phyloP scores from a whole-genome alignment of 2,888 invertebrate genomes.

The Drosophila formosana region DNA sequence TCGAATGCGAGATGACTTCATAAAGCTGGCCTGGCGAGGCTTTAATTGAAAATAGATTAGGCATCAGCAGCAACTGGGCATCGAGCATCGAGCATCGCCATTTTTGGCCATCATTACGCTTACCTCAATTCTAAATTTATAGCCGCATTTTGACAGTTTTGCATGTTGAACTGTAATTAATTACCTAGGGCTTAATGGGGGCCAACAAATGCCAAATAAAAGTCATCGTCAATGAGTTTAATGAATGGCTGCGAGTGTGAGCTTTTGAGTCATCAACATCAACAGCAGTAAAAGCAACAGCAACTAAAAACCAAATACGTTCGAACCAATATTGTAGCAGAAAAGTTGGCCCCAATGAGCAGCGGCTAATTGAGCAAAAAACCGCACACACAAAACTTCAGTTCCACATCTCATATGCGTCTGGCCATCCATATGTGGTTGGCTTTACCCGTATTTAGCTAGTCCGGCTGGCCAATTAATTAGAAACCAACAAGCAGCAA shows the following conservation, averaged over 20 bases:
- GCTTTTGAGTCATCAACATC: slow-evolving; percentile 45
- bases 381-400: slow-evolving; percentile 37
- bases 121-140: slow-evolving; percentile 54
- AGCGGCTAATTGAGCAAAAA: slow-evolving; percentile 72
- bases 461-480: slow-evolving; percentile 71
- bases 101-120: slow-evolving; percentile 22
- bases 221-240: slow-evolving; percentile 61
- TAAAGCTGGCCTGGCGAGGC: slow-evolving; percentile 31
- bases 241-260: slow-evolving; percentile 48
- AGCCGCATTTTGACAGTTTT: slow-evolving; percentile 61
- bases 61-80: slow-evolving; percentile 12
- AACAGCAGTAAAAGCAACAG: slow-evolving; percentile 10
- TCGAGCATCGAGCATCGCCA: not conserved
- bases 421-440: slow-evolving; percentile 49
- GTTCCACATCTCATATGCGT: slow-evolving; percentile 8
- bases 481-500: slow-evolving; percentile 60
- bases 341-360: slow-evolving; percentile 50
- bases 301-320: not conserved
- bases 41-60: slow-evolving; percentile 64
- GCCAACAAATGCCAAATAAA: slow-evolving; percentile 70
- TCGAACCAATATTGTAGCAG: slow-evolving; percentile 2
- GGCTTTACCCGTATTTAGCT: slow-evolving; percentile 40
- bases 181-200: slow-evolving; percentile 53
- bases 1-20: slow-evolving; percentile 56
- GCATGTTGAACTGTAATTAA: slow-evolving; percentile 74